Base-by-base conservation (phyloP, 1,140 invertebrate species). In the Conus betulinus region DNA sequence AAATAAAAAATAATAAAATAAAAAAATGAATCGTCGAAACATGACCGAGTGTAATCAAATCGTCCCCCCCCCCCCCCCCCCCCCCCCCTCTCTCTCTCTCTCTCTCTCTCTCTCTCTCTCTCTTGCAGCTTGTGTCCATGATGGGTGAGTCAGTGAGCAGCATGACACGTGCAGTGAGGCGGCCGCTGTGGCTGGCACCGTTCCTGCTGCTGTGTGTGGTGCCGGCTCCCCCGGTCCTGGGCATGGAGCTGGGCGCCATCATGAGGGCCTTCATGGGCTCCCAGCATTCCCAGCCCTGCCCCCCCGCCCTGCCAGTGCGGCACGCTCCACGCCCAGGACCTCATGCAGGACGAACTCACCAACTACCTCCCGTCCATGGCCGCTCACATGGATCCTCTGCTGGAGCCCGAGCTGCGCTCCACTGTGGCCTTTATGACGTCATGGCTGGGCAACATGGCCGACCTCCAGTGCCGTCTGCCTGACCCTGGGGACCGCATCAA, bases 371-470 rank as follows among this genome's bases (percentile, higher is more conserved):
- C 84, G 0, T 27, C 23, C 57, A 71, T 85, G 57, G 60, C 53
- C 25, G n/a, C 39, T 11, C 23, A 67, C 84, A 85, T 85, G 84
- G 53, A 39, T 13, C 84, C 84, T 11, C 15, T 20, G 84, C 57
- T 85, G 25, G 84, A 85, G 27, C 20, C 55, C 15, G 84, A 67
- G 55, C 17, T 39, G 23, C 84, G 57, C 20, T 60, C 84, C 1
- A 63, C 10, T 10, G 25, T 85, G 23, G 39, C 25, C 10, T 7
- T 15, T 4, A 7, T 63, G 84, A 85, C 84, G 23, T n/a, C 55
- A 13, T 85, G 84, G 84, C 23, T 85, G 55, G 84, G 84, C 57
- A 85, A 17, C 60, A 85, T 85, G 84, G 55, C 55, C 27, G 53
- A 85, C 23, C n/a, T 85, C 55, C 23, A 39, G 55, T 85, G 84